Evolutionary conservation across 2,113 vertebrate genomes (phyloP), one percentile per base, ranked within the genome.

Genomic region (Lophochroa leadbeateri): DNA sequence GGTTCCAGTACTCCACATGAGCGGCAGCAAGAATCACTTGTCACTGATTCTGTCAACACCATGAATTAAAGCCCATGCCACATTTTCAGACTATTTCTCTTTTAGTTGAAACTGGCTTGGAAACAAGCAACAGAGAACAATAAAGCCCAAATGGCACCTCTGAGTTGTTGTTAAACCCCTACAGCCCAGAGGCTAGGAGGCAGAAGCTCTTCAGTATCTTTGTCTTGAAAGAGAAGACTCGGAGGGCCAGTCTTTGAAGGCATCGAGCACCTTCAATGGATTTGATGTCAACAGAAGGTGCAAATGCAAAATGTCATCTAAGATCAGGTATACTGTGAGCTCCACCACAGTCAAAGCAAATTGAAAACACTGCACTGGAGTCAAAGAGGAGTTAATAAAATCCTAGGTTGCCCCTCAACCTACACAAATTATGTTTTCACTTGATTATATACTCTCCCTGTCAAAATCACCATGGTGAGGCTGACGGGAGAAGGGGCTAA

Each of bases 121-220:
- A 94, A 90, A 96, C 61, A 80, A 19, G 41, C 87, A 71, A 96
- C 52, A 64, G 94, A 96, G 86, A 95, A 88, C 69, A 88, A 49
- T n/a, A 69, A 91, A 93, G 75, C 43, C 76, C 28, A n/a, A 63
- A 83, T 1, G 17, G 58, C 5, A 39, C 63, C 77, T 83, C 63
- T 71, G 87, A 76, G 64, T 60, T 65, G 71, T 21, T 71, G 43
- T 50, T 53, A 67, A n/a, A 43, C 31, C 41, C 64, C 71, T 58
- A 35, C n/a, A 46, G 18, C 25, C 41, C 84, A 47, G 52, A 79
- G 33, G 58, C 41, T 19, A n/a, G 27, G 61, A 75, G 50, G 49
- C 65, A 78, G 57, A 74, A 88, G 65, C 63, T 76, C 44, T 82
- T 82, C 50, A 39, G 76, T 37, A 64, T 33, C 58, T 89, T 47